Evolutionary conservation across 2,888 invertebrate genomes (phyloP).

Genomic region (Orthosia incerta): DNA sequence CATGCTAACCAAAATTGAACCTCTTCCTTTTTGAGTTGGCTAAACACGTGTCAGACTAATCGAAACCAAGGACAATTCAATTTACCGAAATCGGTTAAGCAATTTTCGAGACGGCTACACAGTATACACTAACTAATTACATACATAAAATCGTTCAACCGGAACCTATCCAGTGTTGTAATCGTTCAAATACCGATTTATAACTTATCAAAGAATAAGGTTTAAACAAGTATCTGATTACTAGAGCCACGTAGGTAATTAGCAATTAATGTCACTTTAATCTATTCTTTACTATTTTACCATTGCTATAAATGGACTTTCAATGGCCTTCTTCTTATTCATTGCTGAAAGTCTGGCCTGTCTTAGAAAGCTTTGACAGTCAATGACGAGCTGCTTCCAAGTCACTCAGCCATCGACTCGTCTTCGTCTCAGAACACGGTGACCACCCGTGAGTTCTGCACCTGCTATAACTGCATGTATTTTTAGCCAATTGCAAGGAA

Average conservation of each 20-base stretch:
- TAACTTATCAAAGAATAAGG: constrained; percentile 30
- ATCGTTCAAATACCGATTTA: constrained; percentile 29
- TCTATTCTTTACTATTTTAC: constrained; percentile 44
- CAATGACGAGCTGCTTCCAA: too few species aligned
- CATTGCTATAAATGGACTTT: constrained; percentile 49
- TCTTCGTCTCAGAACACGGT: too few species aligned
- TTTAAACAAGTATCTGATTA: constrained; percentile 31
- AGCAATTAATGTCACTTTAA: constrained; percentile 41
- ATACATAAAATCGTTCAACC: constrained; percentile 11
- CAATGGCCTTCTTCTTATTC: neutral
- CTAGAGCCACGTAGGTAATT: constrained; percentile 37
- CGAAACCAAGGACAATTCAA: constrained; percentile 41
- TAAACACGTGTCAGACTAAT: constrained; percentile 40
- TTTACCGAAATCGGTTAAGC: constrained; percentile 43
- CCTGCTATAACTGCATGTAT: too few species aligned
- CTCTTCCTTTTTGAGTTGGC: neutral
- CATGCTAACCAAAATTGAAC: neutral
- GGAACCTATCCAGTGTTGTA: constrained; percentile 14
- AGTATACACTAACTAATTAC: constrained; percentile 13
- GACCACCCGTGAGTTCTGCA: too few species aligned
- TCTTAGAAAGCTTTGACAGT: too few species aligned
- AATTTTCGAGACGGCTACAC: constrained; percentile 36
- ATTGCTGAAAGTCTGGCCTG: too few species aligned
- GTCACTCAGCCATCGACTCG: too few species aligned
- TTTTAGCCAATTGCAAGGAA: too few species aligned